Evolutionary conservation across 2,888 invertebrate species (phyloP).

Genomic region (Agriotes lineatus): DNA sequence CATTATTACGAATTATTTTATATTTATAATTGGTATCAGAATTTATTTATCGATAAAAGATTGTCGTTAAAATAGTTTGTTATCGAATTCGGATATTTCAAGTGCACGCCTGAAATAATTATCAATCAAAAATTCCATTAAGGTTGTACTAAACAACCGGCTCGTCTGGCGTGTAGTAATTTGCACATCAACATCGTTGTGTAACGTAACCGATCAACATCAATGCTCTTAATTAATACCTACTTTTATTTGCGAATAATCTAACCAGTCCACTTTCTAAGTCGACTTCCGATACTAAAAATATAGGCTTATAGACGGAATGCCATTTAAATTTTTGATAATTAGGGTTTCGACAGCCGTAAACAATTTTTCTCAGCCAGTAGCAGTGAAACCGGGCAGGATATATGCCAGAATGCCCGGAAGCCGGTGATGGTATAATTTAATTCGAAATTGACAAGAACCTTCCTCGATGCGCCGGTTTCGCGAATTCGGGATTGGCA

Average conservation of each 20-base stretch:
- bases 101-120: too few species aligned
- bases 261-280: conserved; percentile 21
- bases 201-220: conserved; percentile 6
- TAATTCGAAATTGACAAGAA: background rate
- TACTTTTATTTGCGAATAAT: conserved; percentile 11
- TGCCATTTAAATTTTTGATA: conserved; percentile 9
- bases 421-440: conserved; percentile 14
- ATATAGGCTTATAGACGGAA: conserved; percentile 6
- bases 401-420: background rate
- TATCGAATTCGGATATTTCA: too few species aligned
- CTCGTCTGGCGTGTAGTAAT: background rate
- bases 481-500: background rate
- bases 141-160: too few species aligned
- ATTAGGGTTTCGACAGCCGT: conserved; percentile 2
- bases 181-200: conserved; percentile 5
- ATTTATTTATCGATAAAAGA: too few species aligned
- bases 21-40: too few species aligned
- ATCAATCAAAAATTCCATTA: too few species aligned
- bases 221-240: conserved; percentile 12
- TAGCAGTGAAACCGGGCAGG: background rate
- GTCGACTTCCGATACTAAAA: conserved; percentile 3
- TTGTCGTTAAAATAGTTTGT: too few species aligned
- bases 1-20: too few species aligned
- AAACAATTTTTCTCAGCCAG: conserved; percentile 9
- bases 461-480: background rate